These are phyloP conservation scores for Tetragnatha versicolor DNA, from an alignment of 1,140 invertebrate genomes.

Conservation along the genomic window DNA sequence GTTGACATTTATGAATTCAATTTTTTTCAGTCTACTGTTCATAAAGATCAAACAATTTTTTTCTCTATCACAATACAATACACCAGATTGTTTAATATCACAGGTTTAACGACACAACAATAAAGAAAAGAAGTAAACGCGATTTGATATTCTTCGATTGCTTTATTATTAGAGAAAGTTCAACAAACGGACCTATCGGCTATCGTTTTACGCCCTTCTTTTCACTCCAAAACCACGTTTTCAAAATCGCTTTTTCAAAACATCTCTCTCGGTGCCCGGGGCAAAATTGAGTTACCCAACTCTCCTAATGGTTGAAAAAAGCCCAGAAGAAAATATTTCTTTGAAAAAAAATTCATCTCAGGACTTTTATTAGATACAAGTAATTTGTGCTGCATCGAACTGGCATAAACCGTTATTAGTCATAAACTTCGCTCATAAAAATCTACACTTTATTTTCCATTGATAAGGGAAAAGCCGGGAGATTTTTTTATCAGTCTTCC, in stretches of 20 bases:
- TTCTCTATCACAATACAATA: too few relatives aligned
- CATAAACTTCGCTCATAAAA: constrained; percentile 30
- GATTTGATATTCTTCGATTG: too few relatives aligned
- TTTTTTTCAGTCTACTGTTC: too few relatives aligned
- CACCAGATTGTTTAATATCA: too few relatives aligned
- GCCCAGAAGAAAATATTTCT: too few relatives aligned
- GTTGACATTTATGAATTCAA: too few relatives aligned
- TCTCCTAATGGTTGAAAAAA: neutral
- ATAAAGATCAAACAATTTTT: too few relatives aligned
- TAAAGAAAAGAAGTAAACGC: too few relatives aligned
- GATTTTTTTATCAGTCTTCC: neutral
- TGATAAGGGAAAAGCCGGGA: neutral
- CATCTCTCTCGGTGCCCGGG: neutral
- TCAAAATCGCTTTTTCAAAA: neutral
- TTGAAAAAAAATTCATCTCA: too few relatives aligned
- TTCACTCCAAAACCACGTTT: neutral
- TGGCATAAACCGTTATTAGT: constrained; percentile 25
- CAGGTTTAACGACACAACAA: too few relatives aligned
- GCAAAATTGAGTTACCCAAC: neutral
- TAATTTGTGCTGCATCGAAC: constrained; percentile 16
- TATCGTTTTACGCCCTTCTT: neutral
- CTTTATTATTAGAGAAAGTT: too few relatives aligned
- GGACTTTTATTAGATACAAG: constrained; percentile 22
- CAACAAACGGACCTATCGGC: too few relatives aligned
- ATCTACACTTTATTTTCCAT: neutral